These are phyloP conservation scores for Gila robusta DNA, from an alignment of 2,797 vertebrate species.

Conservation along the genomic window DNA sequence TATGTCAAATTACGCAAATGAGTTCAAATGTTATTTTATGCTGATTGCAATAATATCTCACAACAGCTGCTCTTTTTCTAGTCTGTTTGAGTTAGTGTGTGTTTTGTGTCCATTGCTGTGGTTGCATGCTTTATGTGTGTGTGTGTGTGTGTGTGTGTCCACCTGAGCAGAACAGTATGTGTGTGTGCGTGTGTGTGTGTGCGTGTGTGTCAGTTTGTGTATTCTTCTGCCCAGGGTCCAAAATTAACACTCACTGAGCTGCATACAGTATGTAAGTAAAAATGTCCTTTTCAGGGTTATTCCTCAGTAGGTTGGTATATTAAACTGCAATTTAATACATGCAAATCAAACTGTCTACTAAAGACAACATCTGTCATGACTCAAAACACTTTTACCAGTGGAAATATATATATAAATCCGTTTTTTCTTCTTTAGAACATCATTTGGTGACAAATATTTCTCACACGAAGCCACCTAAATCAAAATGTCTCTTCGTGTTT, in stretches of 20 bases:
- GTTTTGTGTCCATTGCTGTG: background rate
- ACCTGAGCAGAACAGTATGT: background rate
- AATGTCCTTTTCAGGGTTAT: slow-evolving; percentile 10
- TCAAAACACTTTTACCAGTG: background rate
- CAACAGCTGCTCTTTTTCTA: slow-evolving; percentile 25
- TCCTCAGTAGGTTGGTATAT: background rate
- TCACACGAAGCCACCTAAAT: background rate
- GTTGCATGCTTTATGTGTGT: background rate
- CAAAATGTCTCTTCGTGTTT: background rate
- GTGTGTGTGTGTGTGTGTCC: slow-evolving; percentile 1
- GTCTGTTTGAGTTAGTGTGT: background rate
- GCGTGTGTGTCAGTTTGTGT: slow-evolving; percentile 9
- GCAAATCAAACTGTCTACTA: background rate
- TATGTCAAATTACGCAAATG: slow-evolving; percentile 6
- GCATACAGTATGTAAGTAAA: slow-evolving; percentile 24
- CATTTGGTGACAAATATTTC: background rate
- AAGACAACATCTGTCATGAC: background rate
- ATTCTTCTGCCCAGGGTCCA: slow-evolving; percentile 22
- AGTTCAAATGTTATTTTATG: background rate
- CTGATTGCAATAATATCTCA: background rate
- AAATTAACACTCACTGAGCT: slow-evolving; percentile 19
- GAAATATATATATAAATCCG: background rate
- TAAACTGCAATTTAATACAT: background rate
- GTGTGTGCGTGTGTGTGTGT: slow-evolving; percentile 15
- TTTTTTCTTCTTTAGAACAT: background rate